A percentile compares a stretch with the other conserved stretches of the same genome.
Conservation (phyloP, 53 echinoderm and acorn worm species). For the Echinometra lucunter region DNA sequence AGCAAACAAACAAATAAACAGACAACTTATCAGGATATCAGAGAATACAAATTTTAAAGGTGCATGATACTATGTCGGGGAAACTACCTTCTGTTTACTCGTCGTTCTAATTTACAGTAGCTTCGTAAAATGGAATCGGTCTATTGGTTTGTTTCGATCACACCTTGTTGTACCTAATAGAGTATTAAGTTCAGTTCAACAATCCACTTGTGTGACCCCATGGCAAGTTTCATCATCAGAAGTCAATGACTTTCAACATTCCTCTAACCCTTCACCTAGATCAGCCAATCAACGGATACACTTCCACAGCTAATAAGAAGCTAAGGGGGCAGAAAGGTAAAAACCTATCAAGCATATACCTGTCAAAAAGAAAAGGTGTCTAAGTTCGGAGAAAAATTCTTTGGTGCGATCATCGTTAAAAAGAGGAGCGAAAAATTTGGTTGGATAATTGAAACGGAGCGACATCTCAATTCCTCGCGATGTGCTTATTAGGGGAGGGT, state of each 20-base stretch:
- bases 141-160: slow-evolving; percentile 2
- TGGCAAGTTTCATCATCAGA: not conserved
- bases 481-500: slow-evolving; percentile 17
- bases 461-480: slow-evolving; percentile 55
- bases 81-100: not conserved
- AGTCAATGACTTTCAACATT: slow-evolving; percentile 8
- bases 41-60: not conserved
- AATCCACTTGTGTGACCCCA: not conserved
- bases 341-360: not conserved
- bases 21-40: not conserved
- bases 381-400: not conserved
- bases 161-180: not conserved
- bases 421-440: slow-evolving; percentile 11
- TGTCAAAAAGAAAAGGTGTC: not conserved
- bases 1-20: not conserved
- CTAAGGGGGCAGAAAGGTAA: not conserved
- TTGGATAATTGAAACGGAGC: slow-evolving; percentile 65
- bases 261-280: not conserved
- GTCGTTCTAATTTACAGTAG: not conserved
- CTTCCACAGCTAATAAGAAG: not conserved
- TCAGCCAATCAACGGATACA: slow-evolving; percentile 5
- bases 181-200: slow-evolving; percentile 30
- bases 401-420: not conserved
- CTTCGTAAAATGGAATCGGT: not conserved
- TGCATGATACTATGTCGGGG: not conserved